These are phyloP conservation scores for Papilio polytes DNA, from an alignment of 1,140 invertebrate genomes.

Conservation along the genomic window DNA sequence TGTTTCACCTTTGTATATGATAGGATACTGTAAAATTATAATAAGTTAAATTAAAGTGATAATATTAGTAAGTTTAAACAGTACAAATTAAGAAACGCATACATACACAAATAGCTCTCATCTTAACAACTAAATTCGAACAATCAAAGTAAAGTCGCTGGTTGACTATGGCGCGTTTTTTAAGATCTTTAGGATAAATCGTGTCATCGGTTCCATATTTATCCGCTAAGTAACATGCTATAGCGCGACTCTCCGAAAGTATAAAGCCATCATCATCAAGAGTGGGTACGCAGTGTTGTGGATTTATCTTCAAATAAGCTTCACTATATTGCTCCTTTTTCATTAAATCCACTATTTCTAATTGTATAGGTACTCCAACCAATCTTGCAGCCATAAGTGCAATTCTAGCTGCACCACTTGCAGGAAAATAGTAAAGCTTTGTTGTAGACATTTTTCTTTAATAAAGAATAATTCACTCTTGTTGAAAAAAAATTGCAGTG, in stretches of 20 bases:
- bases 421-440: slow-evolving; percentile 88
- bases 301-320: slow-evolving; percentile 87
- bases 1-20: slow-evolving; percentile 84
- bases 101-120: slow-evolving; percentile 86
- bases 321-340: slow-evolving; percentile 84
- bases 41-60: background rate
- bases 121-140: slow-evolving; percentile 85
- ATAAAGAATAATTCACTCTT: background rate
- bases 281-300: slow-evolving; percentile 87
- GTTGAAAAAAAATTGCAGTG: too few species aligned
- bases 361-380: slow-evolving; percentile 86
- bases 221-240: slow-evolving; percentile 86
- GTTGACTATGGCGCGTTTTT: slow-evolving; percentile 85
- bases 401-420: slow-evolving; percentile 88
- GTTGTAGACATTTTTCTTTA: slow-evolving; percentile 51
- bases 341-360: slow-evolving; percentile 53
- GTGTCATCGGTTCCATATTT: slow-evolving; percentile 82
- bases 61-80: too few species aligned
- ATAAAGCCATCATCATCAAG: slow-evolving; percentile 87
- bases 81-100: background rate
- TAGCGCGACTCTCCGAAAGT: slow-evolving; percentile 85
- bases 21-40: slow-evolving; percentile 82
- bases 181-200: slow-evolving; percentile 86
- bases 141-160: slow-evolving; percentile 87
- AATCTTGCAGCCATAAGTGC: slow-evolving; percentile 86